Percentiles rank a stretch among this genome's conserved stretches.
These are phyloP conservation scores for Procambarus clarkii DNA, from an alignment of 1,140 invertebrate genomes.

Conservation along the genomic window DNA sequence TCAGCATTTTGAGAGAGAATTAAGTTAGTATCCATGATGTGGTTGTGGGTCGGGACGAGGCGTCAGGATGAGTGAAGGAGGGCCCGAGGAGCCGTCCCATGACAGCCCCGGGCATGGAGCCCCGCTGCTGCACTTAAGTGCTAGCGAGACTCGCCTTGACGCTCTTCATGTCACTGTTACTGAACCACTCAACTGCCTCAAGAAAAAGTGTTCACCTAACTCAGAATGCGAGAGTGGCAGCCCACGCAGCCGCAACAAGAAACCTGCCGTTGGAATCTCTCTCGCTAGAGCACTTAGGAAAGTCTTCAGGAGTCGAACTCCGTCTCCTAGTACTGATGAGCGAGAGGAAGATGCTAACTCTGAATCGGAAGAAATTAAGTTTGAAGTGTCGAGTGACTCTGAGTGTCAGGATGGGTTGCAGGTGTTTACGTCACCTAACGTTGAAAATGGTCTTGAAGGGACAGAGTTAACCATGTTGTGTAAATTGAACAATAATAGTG, in stretches of 20 bases:
- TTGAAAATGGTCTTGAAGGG: not conserved
- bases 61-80: conserved; percentile 36
- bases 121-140: not conserved
- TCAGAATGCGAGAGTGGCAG: conserved; percentile 17
- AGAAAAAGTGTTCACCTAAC: conserved; percentile 25
- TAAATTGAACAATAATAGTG: conserved; percentile 48
- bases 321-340: conserved; percentile 61
- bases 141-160: conserved; percentile 13
- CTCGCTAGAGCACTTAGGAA: conserved; percentile 55
- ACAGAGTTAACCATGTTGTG: conserved; percentile 12
- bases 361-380: conserved; percentile 34
- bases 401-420: conserved; percentile 46
- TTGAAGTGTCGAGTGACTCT: conserved; percentile 44
- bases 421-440: not conserved
- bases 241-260: conserved; percentile 6
- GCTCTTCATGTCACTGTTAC: conserved; percentile 39
- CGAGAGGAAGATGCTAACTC: conserved; percentile 36
- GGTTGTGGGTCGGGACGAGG: not conserved
- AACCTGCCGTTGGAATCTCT: conserved; percentile 32
- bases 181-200: conserved; percentile 41
- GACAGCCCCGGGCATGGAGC: not conserved
- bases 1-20: not conserved
- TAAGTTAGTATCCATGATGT: not conserved
- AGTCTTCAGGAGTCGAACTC: conserved; percentile 59
- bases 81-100: not conserved